These are phyloP conservation scores for Strigops habroptila DNA, from an alignment of 2,113 vertebrate species.

Conservation along the genomic window DNA sequence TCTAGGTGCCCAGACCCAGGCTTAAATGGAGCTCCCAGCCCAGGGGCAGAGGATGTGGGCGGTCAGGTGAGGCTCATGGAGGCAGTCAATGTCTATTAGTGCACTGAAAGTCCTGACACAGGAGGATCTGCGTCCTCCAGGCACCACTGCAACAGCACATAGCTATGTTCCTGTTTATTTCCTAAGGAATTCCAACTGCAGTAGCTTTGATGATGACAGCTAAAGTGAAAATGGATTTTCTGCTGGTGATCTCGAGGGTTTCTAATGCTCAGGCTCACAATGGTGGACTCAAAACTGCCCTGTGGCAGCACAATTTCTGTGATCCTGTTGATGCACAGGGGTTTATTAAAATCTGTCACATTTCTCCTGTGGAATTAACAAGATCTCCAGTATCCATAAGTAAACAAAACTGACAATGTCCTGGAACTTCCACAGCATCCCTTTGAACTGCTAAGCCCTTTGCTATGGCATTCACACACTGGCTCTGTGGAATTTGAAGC, in stretches of 20 bases:
- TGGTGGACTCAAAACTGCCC: not conserved
- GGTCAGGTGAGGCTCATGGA: not conserved
- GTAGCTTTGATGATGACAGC: not conserved
- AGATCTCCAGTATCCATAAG: not conserved
- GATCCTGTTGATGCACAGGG: not conserved
- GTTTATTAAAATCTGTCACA: not conserved
- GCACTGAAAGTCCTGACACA: too few species aligned
- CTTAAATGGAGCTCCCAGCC: not conserved
- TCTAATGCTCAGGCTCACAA: not conserved
- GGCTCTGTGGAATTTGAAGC: not conserved
- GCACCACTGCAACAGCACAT: fast-evolving
- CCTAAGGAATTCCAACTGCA: not conserved
- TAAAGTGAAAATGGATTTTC: not conserved
- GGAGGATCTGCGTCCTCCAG: not conserved
- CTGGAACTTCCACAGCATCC: not conserved
- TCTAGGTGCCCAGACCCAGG: fast-evolving
- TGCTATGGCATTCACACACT: not conserved
- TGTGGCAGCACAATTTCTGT: not conserved
- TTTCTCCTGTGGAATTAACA: not conserved
- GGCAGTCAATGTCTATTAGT: not conserved
- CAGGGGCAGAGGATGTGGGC: not conserved
- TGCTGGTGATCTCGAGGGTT: not conserved
- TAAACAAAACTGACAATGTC: not conserved
- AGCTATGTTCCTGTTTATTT: not conserved
- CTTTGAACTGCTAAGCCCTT: not conserved